phyloP scores from a whole-genome alignment of 1,140 invertebrate genomes.

The Phocides pigmalion region DNA sequence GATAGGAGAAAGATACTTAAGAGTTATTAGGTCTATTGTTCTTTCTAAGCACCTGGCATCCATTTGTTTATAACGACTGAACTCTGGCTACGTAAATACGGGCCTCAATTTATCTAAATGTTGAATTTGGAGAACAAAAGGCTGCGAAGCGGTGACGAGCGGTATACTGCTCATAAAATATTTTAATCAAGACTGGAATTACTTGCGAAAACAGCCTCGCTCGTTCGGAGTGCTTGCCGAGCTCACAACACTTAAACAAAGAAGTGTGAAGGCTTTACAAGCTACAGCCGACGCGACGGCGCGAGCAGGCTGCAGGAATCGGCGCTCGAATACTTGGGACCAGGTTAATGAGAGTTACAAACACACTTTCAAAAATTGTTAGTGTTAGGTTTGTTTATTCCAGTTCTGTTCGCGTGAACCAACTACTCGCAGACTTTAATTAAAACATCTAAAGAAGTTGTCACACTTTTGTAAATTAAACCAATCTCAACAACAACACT shows the following conservation, averaged over 20 bases:
- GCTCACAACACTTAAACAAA: conserved; percentile 24
- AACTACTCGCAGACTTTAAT: too few species aligned
- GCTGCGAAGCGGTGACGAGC: conserved; percentile 36
- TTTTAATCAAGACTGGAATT: conserved; percentile 51
- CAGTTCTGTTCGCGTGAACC: too few species aligned
- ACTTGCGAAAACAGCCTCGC: conserved; percentile 37
- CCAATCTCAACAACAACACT: too few species aligned
- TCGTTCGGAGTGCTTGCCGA: conserved; percentile 2
- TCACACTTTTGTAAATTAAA: too few species aligned
- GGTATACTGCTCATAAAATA: conserved; percentile 44
- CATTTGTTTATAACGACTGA: conserved; percentile 26
- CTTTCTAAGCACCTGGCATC: conserved; percentile 18
- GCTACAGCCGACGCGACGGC: conserved; percentile 2
- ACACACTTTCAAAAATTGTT: neutral
- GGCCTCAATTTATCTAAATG: conserved; percentile 32
- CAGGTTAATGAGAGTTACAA: neutral
- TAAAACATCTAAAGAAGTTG: too few species aligned
- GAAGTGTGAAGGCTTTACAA: conserved; percentile 5
- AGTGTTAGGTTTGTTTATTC: neutral
- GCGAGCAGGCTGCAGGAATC: conserved; percentile 3
- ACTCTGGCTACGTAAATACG: conserved; percentile 24
- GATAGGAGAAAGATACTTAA: conserved; percentile 8
- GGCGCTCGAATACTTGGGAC: neutral
- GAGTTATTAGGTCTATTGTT: conserved; percentile 11
- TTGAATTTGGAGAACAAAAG: conserved; percentile 36